Base-by-base conservation (phyloP, 1,140 invertebrate species). In the Tribolium castaneum region DNA sequence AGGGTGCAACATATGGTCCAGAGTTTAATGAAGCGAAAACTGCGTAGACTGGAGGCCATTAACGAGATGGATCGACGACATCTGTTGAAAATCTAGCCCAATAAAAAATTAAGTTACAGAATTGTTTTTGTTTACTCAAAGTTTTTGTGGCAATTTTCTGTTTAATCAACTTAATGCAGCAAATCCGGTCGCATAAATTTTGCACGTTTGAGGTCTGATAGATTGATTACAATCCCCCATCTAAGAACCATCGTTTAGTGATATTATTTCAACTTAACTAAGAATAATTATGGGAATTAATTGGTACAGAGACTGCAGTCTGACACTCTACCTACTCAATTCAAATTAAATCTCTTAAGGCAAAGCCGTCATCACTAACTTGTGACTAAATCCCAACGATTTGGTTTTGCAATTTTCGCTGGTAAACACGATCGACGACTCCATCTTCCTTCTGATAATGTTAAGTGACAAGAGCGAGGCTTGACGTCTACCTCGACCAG, bases 361-460 rank as follows among this genome's bases (percentile, higher is more conserved):
- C 30, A 66, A 66, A 66, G 59, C 25, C 59, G 59, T 66, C 59
- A 66, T 66, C 25, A 34, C 25, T 6, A 66, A 66, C 59, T 66
- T 66, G 30, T 30, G 59, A 66, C 30, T 66, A 12, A 34, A 35
- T 66, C 30, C 25, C 13, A 14, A 34, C 59, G 59, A 66, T 66
- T 30, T 30, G 45, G 59, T 66, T 66, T 66, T 66, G 34, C 59
- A 66, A 66, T 66, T 66, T 66, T 66, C 59, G 59, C 59, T 72
- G 49, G 70, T 72, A 72, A 72, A 72, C 70, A 72, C 50, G 70
- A 71, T n/a, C 66, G 66, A 34, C 70, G 45, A n/a, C n/a, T n/a
- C 70, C 39, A 72, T 72, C 39, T 72, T 72, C 39, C 30, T 51
- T 14, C 70, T 34, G 59, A 66, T 66, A 39, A 66, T 35, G 59